Percentiles rank a stretch among this genome's conserved stretches.
Conservation (phyloP, 2,797 vertebrate species). For the Sphenopsis melanotis region DNA sequence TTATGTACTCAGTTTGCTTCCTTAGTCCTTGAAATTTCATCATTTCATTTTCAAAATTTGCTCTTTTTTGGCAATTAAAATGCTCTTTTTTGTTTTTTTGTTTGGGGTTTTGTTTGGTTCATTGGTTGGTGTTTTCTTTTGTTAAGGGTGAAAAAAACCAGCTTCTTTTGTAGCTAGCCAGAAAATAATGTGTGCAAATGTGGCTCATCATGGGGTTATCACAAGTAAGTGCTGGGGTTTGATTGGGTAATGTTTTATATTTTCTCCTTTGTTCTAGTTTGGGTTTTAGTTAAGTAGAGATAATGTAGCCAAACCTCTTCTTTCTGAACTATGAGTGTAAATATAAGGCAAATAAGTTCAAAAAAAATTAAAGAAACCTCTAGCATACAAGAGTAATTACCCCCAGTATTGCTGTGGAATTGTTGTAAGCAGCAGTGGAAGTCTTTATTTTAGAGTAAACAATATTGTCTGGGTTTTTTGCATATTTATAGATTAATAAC, state of each 20-base stretch:
- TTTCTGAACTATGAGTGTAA: not conserved
- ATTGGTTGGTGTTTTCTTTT: not conserved
- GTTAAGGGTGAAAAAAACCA: not conserved
- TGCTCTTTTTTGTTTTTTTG: not conserved
- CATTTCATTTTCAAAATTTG: not conserved
- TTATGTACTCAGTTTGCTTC: not conserved
- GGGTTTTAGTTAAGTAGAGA: not conserved
- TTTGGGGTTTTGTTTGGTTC: not conserved
- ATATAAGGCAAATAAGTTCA: not conserved
- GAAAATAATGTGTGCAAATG: not conserved
- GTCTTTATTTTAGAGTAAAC: not conserved
- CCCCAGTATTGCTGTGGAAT: not conserved
- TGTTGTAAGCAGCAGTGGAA: not conserved
- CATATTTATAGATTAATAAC: not conserved
- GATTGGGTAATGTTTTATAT: not conserved
- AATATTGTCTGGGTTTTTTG: not conserved
- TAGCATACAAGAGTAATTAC: not conserved
- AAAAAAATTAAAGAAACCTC: not conserved
- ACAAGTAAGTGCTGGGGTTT: not conserved
- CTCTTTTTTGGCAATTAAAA: not conserved
- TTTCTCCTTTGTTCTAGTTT: not conserved
- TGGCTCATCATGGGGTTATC: not conserved
- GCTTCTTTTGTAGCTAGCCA: not conserved
- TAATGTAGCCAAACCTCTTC: not conserved
- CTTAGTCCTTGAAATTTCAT: not conserved